Evolutionary conservation across 53 echinoderm and acorn worm species (phyloP).

Genomic region (Hippasteria phrygiana): DNA sequence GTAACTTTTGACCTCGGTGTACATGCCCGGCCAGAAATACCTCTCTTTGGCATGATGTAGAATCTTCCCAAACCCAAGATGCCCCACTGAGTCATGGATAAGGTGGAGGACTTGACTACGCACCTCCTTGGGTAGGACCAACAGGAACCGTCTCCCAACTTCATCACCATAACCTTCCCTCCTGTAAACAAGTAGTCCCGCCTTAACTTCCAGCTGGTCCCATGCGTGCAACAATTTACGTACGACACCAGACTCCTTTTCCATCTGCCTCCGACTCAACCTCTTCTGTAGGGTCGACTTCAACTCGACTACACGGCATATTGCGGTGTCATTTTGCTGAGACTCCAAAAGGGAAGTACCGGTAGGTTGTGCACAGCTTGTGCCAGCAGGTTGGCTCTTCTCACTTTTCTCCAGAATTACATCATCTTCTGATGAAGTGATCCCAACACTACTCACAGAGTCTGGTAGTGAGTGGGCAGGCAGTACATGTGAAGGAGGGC

Average conservation of each 20-base stretch:
- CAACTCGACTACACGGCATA: slow-evolving; percentile 13
- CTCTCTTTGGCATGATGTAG: slow-evolving; percentile 3
- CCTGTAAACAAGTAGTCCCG: slow-evolving; percentile 17
- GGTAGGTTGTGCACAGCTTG: not conserved
- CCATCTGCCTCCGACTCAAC: not conserved
- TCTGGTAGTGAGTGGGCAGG: too few relatives aligned
- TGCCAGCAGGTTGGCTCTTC: not conserved
- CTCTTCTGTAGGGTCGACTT: not conserved
- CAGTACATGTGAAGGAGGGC: too few relatives aligned
- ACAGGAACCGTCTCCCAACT: not conserved
- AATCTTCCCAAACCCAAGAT: not conserved
- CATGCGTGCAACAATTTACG: not conserved
- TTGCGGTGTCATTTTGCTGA: slow-evolving; percentile 21
- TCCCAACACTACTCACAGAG: not conserved
- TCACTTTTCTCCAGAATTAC: not conserved
- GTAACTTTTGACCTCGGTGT: slow-evolving; percentile 13
- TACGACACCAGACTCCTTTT: slow-evolving; percentile 15
- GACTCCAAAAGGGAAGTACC: not conserved
- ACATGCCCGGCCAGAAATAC: slow-evolving; percentile 45
- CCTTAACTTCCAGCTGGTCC: not conserved
- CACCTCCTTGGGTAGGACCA: slow-evolving; percentile 17
- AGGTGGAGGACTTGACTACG: slow-evolving; percentile 10
- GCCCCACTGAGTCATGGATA: slow-evolving; percentile 32
- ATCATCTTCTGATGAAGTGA: not conserved
- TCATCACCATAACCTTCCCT: not conserved